Evolutionary conservation across 2,888 invertebrate genomes (phyloP).

Genomic region (Yponomeuta plumbellus): DNA sequence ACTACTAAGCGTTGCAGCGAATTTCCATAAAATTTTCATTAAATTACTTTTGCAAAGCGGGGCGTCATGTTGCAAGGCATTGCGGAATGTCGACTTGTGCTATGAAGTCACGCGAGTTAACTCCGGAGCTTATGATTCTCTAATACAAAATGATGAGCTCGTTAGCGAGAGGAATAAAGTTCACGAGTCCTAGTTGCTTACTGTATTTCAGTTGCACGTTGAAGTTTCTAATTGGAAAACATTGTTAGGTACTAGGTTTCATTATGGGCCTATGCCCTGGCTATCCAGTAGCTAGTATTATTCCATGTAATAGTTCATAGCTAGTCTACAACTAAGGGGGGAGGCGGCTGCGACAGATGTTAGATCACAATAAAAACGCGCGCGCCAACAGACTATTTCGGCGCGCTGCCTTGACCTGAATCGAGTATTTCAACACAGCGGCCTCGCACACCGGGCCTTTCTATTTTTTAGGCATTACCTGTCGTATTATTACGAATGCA

Average conservation of each 20-base stretch:
- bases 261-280: neutral
- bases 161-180: neutral
- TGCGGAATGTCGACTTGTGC: constrained; percentile 16
- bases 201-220: neutral
- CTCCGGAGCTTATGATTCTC: neutral
- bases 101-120: constrained; percentile 7
- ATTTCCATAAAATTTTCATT: constrained; percentile 17
- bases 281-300: neutral
- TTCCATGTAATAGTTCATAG: constrained; percentile 20
- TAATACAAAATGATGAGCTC: neutral
- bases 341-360: constrained; percentile 62
- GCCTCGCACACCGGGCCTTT: constrained; percentile 75
- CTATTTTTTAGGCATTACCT: constrained; percentile 77
- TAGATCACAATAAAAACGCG: constrained; percentile 73
- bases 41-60: constrained; percentile 13
- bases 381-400: constrained; percentile 74
- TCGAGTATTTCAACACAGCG: constrained; percentile 73
- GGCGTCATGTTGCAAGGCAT: constrained; percentile 12
- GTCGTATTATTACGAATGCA: constrained; percentile 73
- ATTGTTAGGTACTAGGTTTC: neutral
- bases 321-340: constrained; percentile 33
- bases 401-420: constrained; percentile 74
- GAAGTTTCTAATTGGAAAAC: neutral
- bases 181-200: neutral
- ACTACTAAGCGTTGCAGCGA: neutral